Percentiles rank a stretch among this genome's conserved stretches.
These are phyloP conservation scores for Scelioninae gen. 1 DNA, from an alignment of 2,888 invertebrate genomes.

Conservation along the genomic window DNA sequence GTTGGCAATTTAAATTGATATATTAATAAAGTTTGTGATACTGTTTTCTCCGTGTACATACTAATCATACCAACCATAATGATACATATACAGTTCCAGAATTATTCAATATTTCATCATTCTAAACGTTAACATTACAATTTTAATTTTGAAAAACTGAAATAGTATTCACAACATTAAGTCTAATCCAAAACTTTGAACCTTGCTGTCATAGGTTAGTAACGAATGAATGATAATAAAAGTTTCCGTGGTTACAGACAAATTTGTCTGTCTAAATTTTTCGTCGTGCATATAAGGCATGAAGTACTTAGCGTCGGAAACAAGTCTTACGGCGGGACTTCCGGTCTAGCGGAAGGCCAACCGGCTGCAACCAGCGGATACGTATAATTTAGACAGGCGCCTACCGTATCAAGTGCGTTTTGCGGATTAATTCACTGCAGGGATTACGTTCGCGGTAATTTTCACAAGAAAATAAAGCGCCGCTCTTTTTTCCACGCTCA, in stretches of 20 bases:
- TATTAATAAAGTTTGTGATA: too few relatives aligned
- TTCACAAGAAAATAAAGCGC: conserved; percentile 46
- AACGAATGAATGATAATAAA: conserved; percentile 32
- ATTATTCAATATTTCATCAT: too few relatives aligned
- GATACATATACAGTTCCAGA: too few relatives aligned
- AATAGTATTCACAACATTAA: too few relatives aligned
- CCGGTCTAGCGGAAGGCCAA: conserved; percentile 50
- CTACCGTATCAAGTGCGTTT: conserved; percentile 62
- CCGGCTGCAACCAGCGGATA: conserved; percentile 53
- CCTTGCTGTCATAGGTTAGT: background rate
- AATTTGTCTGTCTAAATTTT: conserved; percentile 51
- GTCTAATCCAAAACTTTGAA: too few relatives aligned
- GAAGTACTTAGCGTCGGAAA: conserved; percentile 55
- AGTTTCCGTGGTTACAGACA: background rate
- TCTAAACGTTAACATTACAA: too few relatives aligned
- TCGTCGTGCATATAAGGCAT: conserved; percentile 40
- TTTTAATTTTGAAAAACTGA: too few relatives aligned
- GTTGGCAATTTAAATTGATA: too few relatives aligned
- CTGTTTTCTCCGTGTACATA: too few relatives aligned
- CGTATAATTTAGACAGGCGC: conserved; percentile 60
- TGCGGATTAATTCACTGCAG: conserved; percentile 60
- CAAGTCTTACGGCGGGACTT: conserved; percentile 47
- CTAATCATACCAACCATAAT: too few relatives aligned
- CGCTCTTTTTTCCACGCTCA: conserved; percentile 25
- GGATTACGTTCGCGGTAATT: conserved; percentile 44